phyloP scores from a whole-genome alignment of 2,888 invertebrate genomes.

The Emmelina monodactyla region DNA sequence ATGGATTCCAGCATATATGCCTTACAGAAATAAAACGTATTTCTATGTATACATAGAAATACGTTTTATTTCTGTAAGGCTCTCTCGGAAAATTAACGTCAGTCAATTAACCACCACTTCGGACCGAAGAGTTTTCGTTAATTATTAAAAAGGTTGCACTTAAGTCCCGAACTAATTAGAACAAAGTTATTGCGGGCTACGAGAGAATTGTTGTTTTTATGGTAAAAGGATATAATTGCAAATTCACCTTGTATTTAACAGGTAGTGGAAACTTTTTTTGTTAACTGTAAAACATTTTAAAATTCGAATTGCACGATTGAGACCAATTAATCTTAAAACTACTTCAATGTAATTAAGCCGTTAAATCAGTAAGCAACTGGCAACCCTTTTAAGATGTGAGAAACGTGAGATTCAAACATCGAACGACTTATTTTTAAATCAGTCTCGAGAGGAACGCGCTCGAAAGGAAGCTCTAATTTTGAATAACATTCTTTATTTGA shows the following conservation, averaged over 20 bases:
- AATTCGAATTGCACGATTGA: too few species aligned
- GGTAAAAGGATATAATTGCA: too few species aligned
- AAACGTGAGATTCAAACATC: conserved; percentile 28
- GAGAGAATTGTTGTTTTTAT: background rate
- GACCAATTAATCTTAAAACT: too few species aligned
- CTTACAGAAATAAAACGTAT: too few species aligned
- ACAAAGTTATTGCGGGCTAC: background rate
- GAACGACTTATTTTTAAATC: conserved; percentile 43
- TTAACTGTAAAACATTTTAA: too few species aligned
- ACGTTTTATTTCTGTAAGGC: conserved; percentile 40
- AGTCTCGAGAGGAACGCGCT: conserved; percentile 34
- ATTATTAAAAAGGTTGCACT: conserved; percentile 64
- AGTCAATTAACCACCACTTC: conserved; percentile 59
- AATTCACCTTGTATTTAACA: too few species aligned
- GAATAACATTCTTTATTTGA: too few species aligned
- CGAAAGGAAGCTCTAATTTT: conserved; percentile 25
- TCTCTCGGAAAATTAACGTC: conserved; percentile 62
- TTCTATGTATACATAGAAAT: too few species aligned
- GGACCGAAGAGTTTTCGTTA: conserved; percentile 53
- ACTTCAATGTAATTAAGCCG: conserved; percentile 62
- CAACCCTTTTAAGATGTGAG: conserved; percentile 47
- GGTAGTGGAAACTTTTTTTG: too few species aligned
- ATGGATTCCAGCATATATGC: too few species aligned
- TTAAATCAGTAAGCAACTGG: conserved; percentile 34
- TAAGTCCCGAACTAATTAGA: conserved; percentile 19